phyloP scores from a whole-genome alignment of 2,113 vertebrate species.

The Nicator chloris region DNA sequence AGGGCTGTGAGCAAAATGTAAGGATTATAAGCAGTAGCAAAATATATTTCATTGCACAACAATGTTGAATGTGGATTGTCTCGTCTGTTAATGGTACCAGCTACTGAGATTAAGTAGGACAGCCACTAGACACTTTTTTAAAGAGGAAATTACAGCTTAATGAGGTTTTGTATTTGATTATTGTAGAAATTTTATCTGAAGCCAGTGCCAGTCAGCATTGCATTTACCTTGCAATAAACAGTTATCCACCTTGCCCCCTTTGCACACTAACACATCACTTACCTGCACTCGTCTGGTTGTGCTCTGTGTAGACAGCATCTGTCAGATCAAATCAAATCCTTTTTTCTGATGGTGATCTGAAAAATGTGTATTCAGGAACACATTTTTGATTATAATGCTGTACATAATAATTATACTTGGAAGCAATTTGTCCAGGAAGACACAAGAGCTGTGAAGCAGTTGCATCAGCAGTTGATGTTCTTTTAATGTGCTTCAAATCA shows the following conservation, averaged over 20 bases:
- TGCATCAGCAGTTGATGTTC: not conserved
- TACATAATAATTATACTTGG: not conserved
- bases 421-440: not conserved
- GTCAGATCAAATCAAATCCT: not conserved
- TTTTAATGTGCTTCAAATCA: not conserved
- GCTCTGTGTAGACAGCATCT: not conserved
- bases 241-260: not conserved
- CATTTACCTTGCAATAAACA: not conserved
- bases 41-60: not conserved
- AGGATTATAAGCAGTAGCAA: not conserved
- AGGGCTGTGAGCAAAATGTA: not conserved
- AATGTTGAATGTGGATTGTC: not conserved
- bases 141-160: not conserved
- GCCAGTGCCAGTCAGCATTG: not conserved
- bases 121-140: not conserved
- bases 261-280: not conserved
- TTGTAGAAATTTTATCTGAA: not conserved
- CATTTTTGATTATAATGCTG: not conserved
- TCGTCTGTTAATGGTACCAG: not conserved
- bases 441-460: not conserved
- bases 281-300: not conserved
- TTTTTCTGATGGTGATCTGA: not conserved
- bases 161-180: not conserved
- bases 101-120: not conserved
- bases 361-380: not conserved